Evolutionary conservation across 2,113 vertebrate species (phyloP), one percentile per base, ranked within the genome.

Genomic region (Xyrauchen texanus): DNA sequence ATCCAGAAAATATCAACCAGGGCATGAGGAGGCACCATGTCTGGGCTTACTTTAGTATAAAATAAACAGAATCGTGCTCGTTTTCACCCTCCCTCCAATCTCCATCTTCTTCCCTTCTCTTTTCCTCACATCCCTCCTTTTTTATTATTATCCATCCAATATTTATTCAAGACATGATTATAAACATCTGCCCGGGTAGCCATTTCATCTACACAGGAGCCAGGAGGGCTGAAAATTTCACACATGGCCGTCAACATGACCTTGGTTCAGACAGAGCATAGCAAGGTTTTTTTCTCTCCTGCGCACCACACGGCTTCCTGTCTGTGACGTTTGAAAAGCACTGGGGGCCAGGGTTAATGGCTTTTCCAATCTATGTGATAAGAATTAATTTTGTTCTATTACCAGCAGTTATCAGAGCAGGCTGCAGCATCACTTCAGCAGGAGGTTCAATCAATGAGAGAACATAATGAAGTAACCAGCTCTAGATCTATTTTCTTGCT

Each of bases 311-410:
- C 92, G 91, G 93, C 92, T 95, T 96, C 95, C 95, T 95, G 94
- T 94, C 93, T 94, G 92, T 95, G 95, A 97, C 94, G 94, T 95
- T 93, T 94, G 92, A 91, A 94, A 94, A 94, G 94, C 94, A 95
- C 94, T 94, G 94, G 94, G 95, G 96, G 96, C 95, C 94, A 93
- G 95, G 97, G 96, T 98, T 99, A 98, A 98, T 98, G 96, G 96
- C 95, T 96, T 96, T 97, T 96, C 96, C 96, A 97, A 96, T 98
- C 96, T 97, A 95, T 98, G 96, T 97, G 97, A 98, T 98, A 98
- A 98, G 96, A 99, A 99, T 99, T 99, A 96, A 98, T 99, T 99
- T 98, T 97, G 96, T 98, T 97, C 97, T 97, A 98, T 99, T 99
- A 99, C 96, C 95, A 96, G 95, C 96, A 98, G 96, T 99, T 98